Percentiles rank a stretch among this genome's conserved stretches.
Conservation (phyloP, 2,113 vertebrate genomes). For the Falco punctatus region DNA sequence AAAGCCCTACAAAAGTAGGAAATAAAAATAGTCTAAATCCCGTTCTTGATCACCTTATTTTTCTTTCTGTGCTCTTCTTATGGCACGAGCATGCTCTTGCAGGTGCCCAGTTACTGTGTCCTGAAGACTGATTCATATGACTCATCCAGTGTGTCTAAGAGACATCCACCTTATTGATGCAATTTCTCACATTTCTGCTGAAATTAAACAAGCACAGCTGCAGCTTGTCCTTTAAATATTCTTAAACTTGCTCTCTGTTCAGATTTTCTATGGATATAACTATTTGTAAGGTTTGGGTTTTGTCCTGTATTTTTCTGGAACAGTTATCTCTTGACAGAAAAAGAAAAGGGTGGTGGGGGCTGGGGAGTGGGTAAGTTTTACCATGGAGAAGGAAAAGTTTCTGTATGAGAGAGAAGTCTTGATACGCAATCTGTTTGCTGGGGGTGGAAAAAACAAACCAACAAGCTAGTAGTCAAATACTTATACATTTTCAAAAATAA, state of each 20-base stretch:
- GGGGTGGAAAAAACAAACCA: background rate
- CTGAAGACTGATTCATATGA: background rate
- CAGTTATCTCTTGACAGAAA: background rate
- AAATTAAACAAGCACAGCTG: conserved; percentile 32
- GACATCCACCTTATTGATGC: conserved; percentile 18
- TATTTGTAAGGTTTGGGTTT: background rate
- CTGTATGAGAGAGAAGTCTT: background rate
- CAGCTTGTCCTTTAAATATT: conserved; percentile 15
- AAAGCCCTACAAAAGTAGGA: background rate
- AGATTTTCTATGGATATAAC: background rate
- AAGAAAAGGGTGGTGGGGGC: too few species aligned
- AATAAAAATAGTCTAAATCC: background rate
- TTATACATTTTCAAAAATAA: background rate
- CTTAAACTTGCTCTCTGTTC: background rate
- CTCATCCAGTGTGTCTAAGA: background rate
- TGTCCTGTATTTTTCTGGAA: background rate
- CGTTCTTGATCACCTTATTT: background rate
- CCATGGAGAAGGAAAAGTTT: background rate
- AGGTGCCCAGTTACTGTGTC: background rate
- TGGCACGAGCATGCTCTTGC: background rate
- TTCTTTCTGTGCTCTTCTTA: background rate
- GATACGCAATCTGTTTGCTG: background rate
- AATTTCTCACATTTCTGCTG: conserved; percentile 17
- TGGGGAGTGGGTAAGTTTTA: background rate
- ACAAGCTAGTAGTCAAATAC: background rate